Percentiles rank a stretch among this genome's conserved stretches.
These are phyloP conservation scores for Drosophila pseudoobscura DNA, from an alignment of 1,140 invertebrate genomes.

Conservation along the genomic window DNA sequence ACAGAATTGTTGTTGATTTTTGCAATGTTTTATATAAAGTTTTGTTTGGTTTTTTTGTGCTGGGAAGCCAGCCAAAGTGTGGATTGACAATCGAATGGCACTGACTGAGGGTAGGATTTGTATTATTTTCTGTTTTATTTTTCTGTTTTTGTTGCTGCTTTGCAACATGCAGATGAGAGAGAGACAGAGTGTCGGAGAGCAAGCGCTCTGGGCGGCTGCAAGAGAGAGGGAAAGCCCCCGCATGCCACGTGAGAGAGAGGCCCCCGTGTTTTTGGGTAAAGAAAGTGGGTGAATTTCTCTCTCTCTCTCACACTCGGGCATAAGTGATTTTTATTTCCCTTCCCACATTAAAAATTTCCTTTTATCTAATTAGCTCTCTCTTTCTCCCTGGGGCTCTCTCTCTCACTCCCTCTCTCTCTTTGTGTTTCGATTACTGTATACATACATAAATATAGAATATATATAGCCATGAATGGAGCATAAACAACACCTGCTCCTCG, in stretches of 20 bases:
- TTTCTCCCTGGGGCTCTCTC: not conserved
- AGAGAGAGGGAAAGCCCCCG: conserved; percentile 15
- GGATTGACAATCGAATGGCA: conserved; percentile 75
- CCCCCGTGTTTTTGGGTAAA: not conserved
- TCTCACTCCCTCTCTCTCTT: not conserved
- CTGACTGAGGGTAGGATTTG: conserved; percentile 82
- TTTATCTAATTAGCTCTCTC: conserved; percentile 32
- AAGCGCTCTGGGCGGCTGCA: no score
- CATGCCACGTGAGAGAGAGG: conserved; percentile 40
- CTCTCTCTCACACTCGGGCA: conserved; percentile 12
- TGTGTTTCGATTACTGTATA: conserved; percentile 20
- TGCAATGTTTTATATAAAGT: conserved; percentile 16
- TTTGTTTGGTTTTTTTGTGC: conserved; percentile 58
- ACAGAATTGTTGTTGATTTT: conserved; percentile 3
- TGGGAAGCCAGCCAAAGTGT: conserved; percentile 83
- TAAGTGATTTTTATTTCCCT: conserved; percentile 11
- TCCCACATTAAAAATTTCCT: conserved; percentile 7
- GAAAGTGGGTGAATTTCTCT: conserved; percentile 33
- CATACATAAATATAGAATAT: conserved; percentile 54
- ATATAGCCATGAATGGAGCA: conserved; percentile 41
- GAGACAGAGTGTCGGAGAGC: conserved; percentile 26
- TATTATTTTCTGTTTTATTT: conserved; percentile 29
- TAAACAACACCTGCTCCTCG: conserved; percentile 56
- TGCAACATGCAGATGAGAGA: conserved; percentile 61
- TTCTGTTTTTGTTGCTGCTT: conserved; percentile 62